Base-by-base conservation (phyloP, 2,113 vertebrate genomes). In the Lamprologus sp. region DNA sequence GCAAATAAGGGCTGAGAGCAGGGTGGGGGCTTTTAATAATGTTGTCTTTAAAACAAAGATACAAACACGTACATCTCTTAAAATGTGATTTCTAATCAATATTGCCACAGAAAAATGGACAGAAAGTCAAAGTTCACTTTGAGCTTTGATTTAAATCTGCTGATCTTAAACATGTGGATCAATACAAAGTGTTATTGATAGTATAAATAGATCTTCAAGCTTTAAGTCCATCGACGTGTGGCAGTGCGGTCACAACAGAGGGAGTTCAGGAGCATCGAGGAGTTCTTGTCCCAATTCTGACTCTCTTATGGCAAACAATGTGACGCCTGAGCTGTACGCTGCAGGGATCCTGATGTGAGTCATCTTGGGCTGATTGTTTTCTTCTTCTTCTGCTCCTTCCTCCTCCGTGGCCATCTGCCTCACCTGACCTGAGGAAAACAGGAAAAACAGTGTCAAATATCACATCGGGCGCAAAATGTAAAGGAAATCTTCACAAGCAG, bases 241-340 rank as follows among this genome's bases (percentile, higher is more conserved):
- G 56, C 6, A 4, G 14, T 54, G 7, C 3, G 1, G 35, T 90
- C 70, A 95, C 77, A 93, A 19, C 68, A 96, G 5, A 68, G 94
- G 92, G 26, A 96, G 92, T 3, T 96, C 95, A 1, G 94, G 87
- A 14, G 91, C 84, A 7, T 4, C 11, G 33, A 96, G 88, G 7
- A 97, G 94, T 19, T 96, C 92, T 15, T 70, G 90, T 28, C 89
- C 94, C 1, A 90, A 6, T 2, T 83, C 83, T 2, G 96, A 94
- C 37, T 93, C 84, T 37, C 58, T 90, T 1, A 90, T 84, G 13
- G 91, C 89, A 7, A 97, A 97, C 23, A 97, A 81, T 0, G 96
- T 96, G 75, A 97, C 6, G 1, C 96, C 96, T 7, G 96, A 96
- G 5, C 92, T 94, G 91, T 97, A 96, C 1, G 95, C 96, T 6